phyloP scores from a whole-genome alignment of 37 sponge, comb jelly and placozoan species.

The Cliona cf. orientalis region DNA sequence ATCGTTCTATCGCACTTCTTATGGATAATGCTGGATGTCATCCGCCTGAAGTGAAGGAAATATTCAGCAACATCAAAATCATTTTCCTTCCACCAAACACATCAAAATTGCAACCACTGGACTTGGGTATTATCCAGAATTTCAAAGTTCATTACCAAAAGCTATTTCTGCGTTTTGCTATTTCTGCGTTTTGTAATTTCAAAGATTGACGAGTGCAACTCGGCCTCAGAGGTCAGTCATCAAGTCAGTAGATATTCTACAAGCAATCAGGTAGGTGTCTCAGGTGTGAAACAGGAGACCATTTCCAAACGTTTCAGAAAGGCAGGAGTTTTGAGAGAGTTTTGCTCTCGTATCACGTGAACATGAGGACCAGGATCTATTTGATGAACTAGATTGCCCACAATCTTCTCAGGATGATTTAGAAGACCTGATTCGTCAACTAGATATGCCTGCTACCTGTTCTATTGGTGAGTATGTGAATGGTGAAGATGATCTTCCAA shows the following conservation, averaged over 20 bases:
- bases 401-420: too few relatives aligned
- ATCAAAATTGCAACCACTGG: slow-evolving; percentile 8
- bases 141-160: slow-evolving; percentile 12
- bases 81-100: slow-evolving; percentile 8
- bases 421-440: neutral
- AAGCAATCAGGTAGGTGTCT: slow-evolving; percentile 24
- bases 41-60: neutral
- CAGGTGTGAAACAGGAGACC: slow-evolving; percentile 31
- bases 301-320: slow-evolving; percentile 61
- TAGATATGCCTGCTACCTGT: neutral
- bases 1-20: slow-evolving; percentile 1
- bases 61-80: neutral
- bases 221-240: slow-evolving; percentile 39
- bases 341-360: neutral
- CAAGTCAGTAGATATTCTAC: slow-evolving; percentile 13
- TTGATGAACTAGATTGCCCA: too few relatives aligned
- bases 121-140: slow-evolving; percentile 31
- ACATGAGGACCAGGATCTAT: too few relatives aligned
- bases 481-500: neutral
- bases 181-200: slow-evolving; percentile 29
- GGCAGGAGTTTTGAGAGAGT: slow-evolving; percentile 12
- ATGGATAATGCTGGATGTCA: slow-evolving; percentile 56
- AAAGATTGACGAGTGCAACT: slow-evolving; percentile 63
- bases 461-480: neutral
- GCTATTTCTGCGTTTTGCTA: neutral